phyloP scores from a whole-genome alignment of 2,888 invertebrate genomes.

The Eulithis prunata region DNA sequence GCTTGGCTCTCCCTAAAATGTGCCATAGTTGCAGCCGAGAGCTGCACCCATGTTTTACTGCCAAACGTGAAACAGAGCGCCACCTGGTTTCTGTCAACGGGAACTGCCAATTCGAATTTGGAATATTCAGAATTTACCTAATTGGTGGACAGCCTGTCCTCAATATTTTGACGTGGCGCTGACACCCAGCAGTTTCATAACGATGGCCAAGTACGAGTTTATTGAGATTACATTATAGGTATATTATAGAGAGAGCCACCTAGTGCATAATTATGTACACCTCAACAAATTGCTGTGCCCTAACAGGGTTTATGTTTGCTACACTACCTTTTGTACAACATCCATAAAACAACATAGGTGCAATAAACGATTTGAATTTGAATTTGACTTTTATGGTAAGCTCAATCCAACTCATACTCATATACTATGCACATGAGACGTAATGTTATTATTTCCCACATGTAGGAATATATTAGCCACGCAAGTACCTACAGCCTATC shows the following conservation, averaged over 20 bases:
- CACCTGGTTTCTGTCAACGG: constrained; percentile 76
- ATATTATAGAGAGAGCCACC: no score
- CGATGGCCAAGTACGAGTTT: constrained; percentile 22
- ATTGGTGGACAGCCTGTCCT: constrained; percentile 72
- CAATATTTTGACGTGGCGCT: constrained; percentile 52
- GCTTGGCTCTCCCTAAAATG: not conserved
- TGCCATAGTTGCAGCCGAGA: constrained; percentile 11
- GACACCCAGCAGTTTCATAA: constrained; percentile 20
- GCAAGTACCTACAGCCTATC: constrained; percentile 31
- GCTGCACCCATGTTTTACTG: constrained; percentile 28
- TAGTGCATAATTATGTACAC: no score
- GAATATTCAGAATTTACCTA: constrained; percentile 53
- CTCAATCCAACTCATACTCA: no score
- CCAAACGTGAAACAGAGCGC: constrained; percentile 47
- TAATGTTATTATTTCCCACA: constrained; percentile 1
- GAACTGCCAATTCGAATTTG: constrained; percentile 73
- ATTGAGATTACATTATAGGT: no score
- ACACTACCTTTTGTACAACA: no score
- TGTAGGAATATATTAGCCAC: constrained; percentile 9
- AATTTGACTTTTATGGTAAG: no score
- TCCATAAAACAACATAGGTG: no score
- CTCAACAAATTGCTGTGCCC: no score
- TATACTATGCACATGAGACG: no score
- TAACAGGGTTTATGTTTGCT: no score
- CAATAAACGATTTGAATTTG: no score